Evolutionary conservation across 2,113 vertebrate species (phyloP).

Genomic region (Synodontis membranacea): DNA sequence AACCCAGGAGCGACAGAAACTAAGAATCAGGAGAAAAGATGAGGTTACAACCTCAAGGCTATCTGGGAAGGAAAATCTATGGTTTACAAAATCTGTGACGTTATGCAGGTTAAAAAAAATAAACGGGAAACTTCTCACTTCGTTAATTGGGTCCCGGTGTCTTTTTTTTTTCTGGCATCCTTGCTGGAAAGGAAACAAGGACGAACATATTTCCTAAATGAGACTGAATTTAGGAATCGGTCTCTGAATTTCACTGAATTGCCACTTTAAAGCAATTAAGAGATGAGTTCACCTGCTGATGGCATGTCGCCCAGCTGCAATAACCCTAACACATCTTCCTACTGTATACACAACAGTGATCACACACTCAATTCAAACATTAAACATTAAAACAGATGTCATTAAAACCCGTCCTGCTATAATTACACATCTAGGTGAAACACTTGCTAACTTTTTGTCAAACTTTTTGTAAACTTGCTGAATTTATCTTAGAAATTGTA

Average conservation of each 20-base stretch:
- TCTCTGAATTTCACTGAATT: too few relatives aligned
- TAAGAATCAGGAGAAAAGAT: background rate
- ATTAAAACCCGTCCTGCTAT: background rate
- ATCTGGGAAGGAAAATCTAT: background rate
- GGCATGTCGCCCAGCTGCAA: background rate
- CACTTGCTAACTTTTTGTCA: background rate
- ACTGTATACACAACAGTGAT: background rate
- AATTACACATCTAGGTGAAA: background rate
- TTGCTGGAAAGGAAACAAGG: background rate
- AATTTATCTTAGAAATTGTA: background rate
- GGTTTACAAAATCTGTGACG: background rate
- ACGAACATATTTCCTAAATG: background rate
- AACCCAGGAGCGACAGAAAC: conserved; percentile 9
- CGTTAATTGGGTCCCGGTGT: background rate
- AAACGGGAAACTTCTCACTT: background rate
- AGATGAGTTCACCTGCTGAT: background rate
- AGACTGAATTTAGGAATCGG: too few relatives aligned
- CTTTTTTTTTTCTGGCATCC: background rate
- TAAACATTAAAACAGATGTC: background rate
- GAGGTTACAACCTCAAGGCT: background rate
- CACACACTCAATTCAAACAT: background rate
- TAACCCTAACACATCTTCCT: background rate
- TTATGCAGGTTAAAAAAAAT: background rate
- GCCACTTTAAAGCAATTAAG: background rate
- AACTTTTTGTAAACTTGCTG: background rate